Percentiles rank a stretch among this genome's conserved stretches.
These are phyloP conservation scores for Nicator chloris DNA, from an alignment of 2,113 vertebrate genomes.

Conservation along the genomic window DNA sequence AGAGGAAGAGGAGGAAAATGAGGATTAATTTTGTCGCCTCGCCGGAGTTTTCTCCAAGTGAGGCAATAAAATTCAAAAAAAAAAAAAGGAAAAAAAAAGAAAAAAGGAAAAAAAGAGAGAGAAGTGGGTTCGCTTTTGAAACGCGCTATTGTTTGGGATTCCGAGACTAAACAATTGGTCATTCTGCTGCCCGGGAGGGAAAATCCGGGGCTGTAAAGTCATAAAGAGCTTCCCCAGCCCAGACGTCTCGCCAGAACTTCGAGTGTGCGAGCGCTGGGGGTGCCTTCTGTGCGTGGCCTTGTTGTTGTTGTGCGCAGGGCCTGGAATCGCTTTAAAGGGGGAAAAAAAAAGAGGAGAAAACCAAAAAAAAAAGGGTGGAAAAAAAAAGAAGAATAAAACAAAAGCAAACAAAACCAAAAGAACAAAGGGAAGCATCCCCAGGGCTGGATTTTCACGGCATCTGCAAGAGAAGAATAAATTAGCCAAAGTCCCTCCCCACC, in stretches of 20 bases:
- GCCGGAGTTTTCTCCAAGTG: background rate
- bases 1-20: background rate
- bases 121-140: constrained; percentile 51
- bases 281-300: background rate
- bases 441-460: constrained; percentile 63
- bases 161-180: constrained; percentile 70
- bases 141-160: constrained; percentile 63
- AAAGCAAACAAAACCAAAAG: background rate
- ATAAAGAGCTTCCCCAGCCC: constrained; percentile 70
- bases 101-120: background rate
- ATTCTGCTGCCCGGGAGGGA: constrained; percentile 61
- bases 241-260: constrained; percentile 77
- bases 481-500: background rate
- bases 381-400: background rate
- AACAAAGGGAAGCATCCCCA: constrained; percentile 76
- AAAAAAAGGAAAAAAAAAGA: background rate
- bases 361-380: too few relatives aligned
- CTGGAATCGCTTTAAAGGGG: constrained; percentile 42
- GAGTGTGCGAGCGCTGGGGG: background rate
- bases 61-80: background rate
- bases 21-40: rapidly evolving
- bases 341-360: background rate
- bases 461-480: constrained; percentile 58
- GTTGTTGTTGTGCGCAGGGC: constrained; percentile 53
- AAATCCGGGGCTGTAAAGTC: constrained; percentile 65